Base-by-base conservation (phyloP, 2,888 invertebrate species). In the Cryptophagus acutangulus region DNA sequence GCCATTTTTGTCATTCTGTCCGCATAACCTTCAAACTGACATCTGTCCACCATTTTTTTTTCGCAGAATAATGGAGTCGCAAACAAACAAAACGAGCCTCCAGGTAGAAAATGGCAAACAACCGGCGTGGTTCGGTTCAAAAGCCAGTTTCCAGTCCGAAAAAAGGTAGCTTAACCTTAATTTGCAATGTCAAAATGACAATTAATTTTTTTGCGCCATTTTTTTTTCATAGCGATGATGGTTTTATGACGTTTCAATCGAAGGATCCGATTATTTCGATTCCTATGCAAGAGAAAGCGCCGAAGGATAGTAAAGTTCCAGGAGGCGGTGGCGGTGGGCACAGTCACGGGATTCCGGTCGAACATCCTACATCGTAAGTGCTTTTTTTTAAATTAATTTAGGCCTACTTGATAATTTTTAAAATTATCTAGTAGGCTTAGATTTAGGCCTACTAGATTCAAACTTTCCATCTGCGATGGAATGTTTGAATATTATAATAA, bases 351-450 rank as follows among this genome's bases (percentile, higher is more conserved):
- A 64, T 72, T 36, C 63, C 71, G 12, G 75, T 78, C 10, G 71
- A 74, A 49, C 81, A 82, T 62, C 80, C 81, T 1, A 82, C 82
- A 9, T 76, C 81, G 82, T 82, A 64, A 78, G 81, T 75, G 58
- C 26, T 14, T 31, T 36, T 12, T 34, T 35, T 34, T 12, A 14
- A 36, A 15, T 14, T 20, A 10, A 29, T 29, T 20, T 20, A 8
- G 10, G 12, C 12, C 12, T 29, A 10, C 5, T 29, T 10, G 13
- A 5, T 8, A 5, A 10, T 8, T 31, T 31, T 31, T 31, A n/a
- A n/a, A n/a, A n/a, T n/a, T n/a, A n/a, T n/a, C n/a, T n/a, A n/a
- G n/a, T n/a, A n/a, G n/a, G n/a, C n/a, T n/a, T n/a, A n/a, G n/a
- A n/a, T n/a, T n/a, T n/a, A n/a, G n/a, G n/a, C n/a, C n/a, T n/a